Evolutionary conservation across 2,888 invertebrate genomes (phyloP).

Genomic region (Tenthredo mesomela): DNA sequence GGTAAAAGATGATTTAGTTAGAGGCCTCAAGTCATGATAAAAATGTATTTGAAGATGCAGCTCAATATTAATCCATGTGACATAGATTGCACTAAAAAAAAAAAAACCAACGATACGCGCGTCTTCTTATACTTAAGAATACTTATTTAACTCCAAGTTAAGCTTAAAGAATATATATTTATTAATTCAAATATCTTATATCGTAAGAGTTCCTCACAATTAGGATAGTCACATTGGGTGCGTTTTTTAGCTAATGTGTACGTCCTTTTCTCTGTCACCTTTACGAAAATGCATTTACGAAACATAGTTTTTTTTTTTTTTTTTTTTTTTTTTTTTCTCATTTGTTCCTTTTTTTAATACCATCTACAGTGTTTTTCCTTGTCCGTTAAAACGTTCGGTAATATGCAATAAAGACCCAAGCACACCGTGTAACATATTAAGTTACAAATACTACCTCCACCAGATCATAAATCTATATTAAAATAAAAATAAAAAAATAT

Average conservation of each 20-base stretch:
- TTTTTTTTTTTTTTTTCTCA: no score
- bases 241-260: slow-evolving; percentile 47
- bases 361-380: slow-evolving; percentile 13
- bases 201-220: slow-evolving; percentile 44
- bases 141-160: slow-evolving; percentile 35
- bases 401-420: slow-evolving; percentile 51
- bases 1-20: not conserved
- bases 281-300: slow-evolving; percentile 3
- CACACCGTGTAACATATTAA: slow-evolving; percentile 7
- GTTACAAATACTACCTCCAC: slow-evolving; percentile 32
- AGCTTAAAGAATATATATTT: slow-evolving; percentile 45
- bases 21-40: not conserved
- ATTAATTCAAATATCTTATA: slow-evolving; percentile 43
- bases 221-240: slow-evolving; percentile 55
- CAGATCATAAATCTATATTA: slow-evolving; percentile 38
- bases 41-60: slow-evolving; percentile 43
- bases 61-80: slow-evolving; percentile 49
- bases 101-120: slow-evolving; percentile 28
- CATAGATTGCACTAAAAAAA: slow-evolving; percentile 48
- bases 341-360: slow-evolving; percentile 31
- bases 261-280: slow-evolving; percentile 47
- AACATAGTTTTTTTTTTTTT: not conserved
- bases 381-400: slow-evolving; percentile 4
- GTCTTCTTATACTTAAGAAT: slow-evolving; percentile 42
- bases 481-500: not conserved